These are phyloP conservation scores for Ceryle rudis DNA, from an alignment of 2,797 vertebrate species.

Conservation along the genomic window DNA sequence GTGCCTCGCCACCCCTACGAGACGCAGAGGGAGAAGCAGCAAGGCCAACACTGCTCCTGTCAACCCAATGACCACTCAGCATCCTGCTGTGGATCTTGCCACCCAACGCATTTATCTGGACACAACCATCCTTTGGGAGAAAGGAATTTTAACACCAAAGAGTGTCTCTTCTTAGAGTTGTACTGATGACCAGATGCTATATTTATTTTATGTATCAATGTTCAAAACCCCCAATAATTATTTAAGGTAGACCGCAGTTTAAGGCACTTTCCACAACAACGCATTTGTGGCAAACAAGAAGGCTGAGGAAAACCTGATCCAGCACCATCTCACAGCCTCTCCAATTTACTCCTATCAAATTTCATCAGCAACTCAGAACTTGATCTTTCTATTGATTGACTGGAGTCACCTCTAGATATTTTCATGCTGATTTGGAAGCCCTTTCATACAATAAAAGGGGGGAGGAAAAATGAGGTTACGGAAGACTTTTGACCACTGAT, in stretches of 20 bases:
- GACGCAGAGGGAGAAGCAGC: not conserved
- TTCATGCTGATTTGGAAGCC: conserved; percentile 70
- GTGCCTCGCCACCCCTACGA: not conserved
- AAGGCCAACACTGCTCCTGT: not conserved
- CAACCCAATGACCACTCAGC: not conserved
- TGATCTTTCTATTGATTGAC: conserved; percentile 75
- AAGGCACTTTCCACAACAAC: conserved; percentile 49
- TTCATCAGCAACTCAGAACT: conserved; percentile 76
- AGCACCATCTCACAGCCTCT: conserved; percentile 52
- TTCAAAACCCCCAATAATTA: not conserved
- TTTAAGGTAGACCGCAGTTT: conserved; percentile 12
- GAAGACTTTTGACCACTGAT: conserved; percentile 69
- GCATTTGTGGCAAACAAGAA: conserved; percentile 34
- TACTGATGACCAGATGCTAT: not conserved
- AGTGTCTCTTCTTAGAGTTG: not conserved
- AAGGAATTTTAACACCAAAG: conserved; percentile 13
- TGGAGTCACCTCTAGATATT: conserved; percentile 75
- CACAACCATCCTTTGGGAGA: not conserved
- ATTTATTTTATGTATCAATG: not conserved
- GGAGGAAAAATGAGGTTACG: not conserved
- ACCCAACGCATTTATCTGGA: not conserved
- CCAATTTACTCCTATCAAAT: conserved; percentile 71
- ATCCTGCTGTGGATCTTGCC: not conserved
- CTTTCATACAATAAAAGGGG: conserved; percentile 19
- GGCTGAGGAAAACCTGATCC: conserved; percentile 72